Conservation (phyloP, 2,888 invertebrate species). For the Tipula lateralis region DNA sequence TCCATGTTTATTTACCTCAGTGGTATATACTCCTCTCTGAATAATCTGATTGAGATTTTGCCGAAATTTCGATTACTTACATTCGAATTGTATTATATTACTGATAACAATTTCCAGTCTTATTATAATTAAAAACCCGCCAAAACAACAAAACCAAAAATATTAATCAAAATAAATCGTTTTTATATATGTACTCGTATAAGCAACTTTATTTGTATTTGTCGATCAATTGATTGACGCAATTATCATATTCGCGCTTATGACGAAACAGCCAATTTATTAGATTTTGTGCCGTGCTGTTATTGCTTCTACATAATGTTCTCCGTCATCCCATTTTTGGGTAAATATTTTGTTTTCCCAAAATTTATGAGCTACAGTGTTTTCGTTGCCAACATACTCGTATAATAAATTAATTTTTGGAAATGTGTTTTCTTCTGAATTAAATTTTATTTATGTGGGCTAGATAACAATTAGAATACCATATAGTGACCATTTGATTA, state of each 20-base stretch:
- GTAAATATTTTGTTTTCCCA: not conserved
- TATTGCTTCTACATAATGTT: not conserved
- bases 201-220: not conserved
- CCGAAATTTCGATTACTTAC: too few species aligned
- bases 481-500: not conserved
- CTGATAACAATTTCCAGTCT: too few species aligned
- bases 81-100: too few species aligned
- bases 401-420: not conserved
- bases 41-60: too few species aligned
- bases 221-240: not conserved
- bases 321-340: not conserved
- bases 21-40: too few species aligned
- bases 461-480: not conserved
- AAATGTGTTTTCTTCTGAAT: not conserved
- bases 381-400: not conserved
- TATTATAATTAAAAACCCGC: not conserved
- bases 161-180: not conserved
- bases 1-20: too few species aligned
- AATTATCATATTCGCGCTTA: not conserved
- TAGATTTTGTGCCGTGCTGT: not conserved
- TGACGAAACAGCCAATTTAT: not conserved
- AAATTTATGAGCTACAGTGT: not conserved
- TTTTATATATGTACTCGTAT: too few species aligned
- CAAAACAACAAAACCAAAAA: not conserved
- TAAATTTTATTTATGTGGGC: not conserved